Evolutionary conservation across 2,797 vertebrate genomes (phyloP).

Genomic region (Gouania willdenowi): DNA sequence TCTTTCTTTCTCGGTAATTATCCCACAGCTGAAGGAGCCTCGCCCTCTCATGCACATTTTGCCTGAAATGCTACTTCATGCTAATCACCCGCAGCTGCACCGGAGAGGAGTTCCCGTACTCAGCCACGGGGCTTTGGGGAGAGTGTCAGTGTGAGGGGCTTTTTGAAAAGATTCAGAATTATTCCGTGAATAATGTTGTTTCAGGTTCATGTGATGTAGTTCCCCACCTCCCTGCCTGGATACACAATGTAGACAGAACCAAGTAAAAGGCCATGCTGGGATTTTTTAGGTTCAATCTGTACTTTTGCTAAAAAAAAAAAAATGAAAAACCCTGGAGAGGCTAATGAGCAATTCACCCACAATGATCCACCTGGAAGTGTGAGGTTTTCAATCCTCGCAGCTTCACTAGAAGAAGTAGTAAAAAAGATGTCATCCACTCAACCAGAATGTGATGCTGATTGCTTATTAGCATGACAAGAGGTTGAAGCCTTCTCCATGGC

Average conservation of each 20-base stretch:
- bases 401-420: slow-evolving; percentile 40
- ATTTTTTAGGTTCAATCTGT: too few species aligned
- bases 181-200: slow-evolving; percentile 32
- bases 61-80: slow-evolving; percentile 51
- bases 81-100: slow-evolving; percentile 65
- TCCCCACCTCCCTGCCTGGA: too few species aligned
- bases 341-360: slow-evolving; percentile 50
- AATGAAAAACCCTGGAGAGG: slow-evolving; percentile 5
- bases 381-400: slow-evolving; percentile 35
- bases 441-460: slow-evolving; percentile 63
- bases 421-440: slow-evolving; percentile 47
- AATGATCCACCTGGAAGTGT: slow-evolving; percentile 45
- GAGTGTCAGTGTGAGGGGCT: not conserved
- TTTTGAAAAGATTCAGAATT: slow-evolving; percentile 36
- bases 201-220: too few species aligned
- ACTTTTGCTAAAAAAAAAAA: slow-evolving; percentile 13
- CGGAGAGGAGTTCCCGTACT: slow-evolving; percentile 51
- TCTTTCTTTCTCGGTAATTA: slow-evolving; percentile 42
- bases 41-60: slow-evolving; percentile 47
- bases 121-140: slow-evolving; percentile 6
- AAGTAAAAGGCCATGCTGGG: slow-evolving; percentile 12
- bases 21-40: slow-evolving; percentile 37
- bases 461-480: slow-evolving; percentile 60
- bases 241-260: slow-evolving; percentile 1
- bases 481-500: slow-evolving; percentile 30